These are phyloP conservation scores for Ophion costatus DNA, from an alignment of 2,888 invertebrate genomes.

Conservation along the genomic window DNA sequence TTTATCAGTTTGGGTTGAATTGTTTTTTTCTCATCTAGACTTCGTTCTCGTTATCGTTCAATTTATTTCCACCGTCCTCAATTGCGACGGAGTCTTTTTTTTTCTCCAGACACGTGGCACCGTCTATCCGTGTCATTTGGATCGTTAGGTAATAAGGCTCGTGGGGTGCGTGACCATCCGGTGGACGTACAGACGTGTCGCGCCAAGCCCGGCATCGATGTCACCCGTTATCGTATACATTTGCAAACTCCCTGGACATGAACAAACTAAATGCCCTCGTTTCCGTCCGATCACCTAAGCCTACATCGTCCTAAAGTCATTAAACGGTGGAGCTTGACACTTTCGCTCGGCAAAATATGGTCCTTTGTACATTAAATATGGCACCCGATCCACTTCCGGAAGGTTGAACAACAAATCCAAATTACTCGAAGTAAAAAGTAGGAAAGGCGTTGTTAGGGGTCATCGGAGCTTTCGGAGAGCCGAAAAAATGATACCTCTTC, in stretches of 20 bases:
- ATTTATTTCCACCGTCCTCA: background rate
- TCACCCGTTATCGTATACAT: slow-evolving; percentile 65
- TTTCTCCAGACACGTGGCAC: background rate
- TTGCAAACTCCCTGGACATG: slow-evolving; percentile 9
- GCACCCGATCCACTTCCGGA: background rate
- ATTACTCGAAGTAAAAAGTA: background rate
- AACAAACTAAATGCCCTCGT: background rate
- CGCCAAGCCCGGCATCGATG: slow-evolving; percentile 71
- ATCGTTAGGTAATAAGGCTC: background rate
- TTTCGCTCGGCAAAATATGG: background rate
- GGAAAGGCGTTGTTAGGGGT: too few species aligned
- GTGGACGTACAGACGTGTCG: slow-evolving; percentile 14
- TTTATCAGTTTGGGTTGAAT: background rate
- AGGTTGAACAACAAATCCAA: background rate
- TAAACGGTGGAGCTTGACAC: background rate
- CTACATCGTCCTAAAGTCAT: background rate
- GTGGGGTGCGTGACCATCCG: slow-evolving; percentile 6
- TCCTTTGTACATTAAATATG: background rate
- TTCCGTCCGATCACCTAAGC: too few species aligned
- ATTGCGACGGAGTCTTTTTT: background rate
- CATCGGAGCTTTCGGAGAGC: background rate
- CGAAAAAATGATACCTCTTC: too few species aligned
- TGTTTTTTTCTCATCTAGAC: background rate
- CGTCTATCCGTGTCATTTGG: background rate
- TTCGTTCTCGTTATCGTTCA: background rate